These are phyloP conservation scores for Poecilus cupreus DNA, from an alignment of 2,888 invertebrate genomes.

Conservation along the genomic window DNA sequence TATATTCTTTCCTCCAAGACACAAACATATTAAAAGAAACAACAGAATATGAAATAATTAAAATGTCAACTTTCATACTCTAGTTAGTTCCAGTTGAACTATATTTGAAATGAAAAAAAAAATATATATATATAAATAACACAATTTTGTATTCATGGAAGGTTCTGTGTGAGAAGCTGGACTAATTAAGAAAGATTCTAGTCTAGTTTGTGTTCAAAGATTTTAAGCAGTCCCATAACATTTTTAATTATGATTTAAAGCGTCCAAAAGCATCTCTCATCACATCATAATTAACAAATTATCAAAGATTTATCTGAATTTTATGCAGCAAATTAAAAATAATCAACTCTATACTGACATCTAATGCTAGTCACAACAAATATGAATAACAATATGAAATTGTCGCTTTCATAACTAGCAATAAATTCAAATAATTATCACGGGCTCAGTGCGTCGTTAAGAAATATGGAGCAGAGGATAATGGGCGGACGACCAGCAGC, in stretches of 20 bases:
- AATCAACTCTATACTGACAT: neutral
- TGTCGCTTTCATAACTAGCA: conserved; percentile 19
- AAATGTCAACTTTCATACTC: no score
- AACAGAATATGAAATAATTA: no score
- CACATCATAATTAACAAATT: conserved; percentile 17
- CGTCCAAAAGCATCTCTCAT: neutral
- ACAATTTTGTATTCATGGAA: no score
- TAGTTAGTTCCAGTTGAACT: no score
- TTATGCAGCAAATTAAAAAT: neutral
- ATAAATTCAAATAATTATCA: conserved; percentile 28
- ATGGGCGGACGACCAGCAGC: neutral
- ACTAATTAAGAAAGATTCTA: no score
- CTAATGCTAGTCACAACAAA: neutral
- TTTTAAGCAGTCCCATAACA: neutral
- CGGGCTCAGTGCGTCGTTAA: conserved; percentile 2
- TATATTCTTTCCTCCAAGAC: no score
- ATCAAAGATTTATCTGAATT: neutral
- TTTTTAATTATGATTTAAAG: neutral
- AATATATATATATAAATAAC: no score
- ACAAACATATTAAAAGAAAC: no score
- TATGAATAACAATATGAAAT: conserved; percentile 26
- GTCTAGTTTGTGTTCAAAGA: no score
- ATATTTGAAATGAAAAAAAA: no score
- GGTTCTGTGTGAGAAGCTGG: no score
- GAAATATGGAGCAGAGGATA: conserved; percentile 21